Evolutionary conservation across 2,888 invertebrate genomes (phyloP).

Genomic region (Mesoligia furuncula): DNA sequence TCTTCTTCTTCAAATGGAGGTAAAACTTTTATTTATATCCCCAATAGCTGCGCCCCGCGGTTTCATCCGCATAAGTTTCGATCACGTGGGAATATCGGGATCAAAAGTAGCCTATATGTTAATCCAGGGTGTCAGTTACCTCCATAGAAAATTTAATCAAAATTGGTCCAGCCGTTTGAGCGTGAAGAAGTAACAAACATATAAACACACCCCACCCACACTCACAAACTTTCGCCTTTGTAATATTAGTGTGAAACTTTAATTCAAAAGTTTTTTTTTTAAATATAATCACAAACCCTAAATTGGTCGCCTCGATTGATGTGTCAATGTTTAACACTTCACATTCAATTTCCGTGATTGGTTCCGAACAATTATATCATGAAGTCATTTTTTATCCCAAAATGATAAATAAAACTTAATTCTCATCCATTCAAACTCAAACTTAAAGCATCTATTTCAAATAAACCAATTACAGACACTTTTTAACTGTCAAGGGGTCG

Average conservation of each 20-base stretch:
- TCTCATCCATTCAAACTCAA: not conserved
- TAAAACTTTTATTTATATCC: not conserved
- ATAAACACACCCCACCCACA: too few relatives aligned
- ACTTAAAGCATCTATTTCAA: not conserved
- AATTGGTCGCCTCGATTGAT: slow-evolving; percentile 22
- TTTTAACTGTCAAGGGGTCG: not conserved
- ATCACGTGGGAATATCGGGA: too few relatives aligned
- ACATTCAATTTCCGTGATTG: slow-evolving; percentile 32
- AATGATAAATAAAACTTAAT: not conserved
- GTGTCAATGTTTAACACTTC: slow-evolving; percentile 31
- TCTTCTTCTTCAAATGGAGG: not conserved
- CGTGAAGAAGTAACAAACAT: too few relatives aligned
- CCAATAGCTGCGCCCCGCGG: too few relatives aligned
- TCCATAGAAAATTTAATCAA: too few relatives aligned
- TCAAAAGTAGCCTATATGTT: too few relatives aligned
- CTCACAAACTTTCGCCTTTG: too few relatives aligned
- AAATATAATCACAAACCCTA: not conserved
- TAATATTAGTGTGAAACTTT: not conserved
- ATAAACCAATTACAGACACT: not conserved
- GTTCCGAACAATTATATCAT: slow-evolving; percentile 38
- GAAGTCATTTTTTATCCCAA: not conserved
- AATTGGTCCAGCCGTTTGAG: too few relatives aligned
- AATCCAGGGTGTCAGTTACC: too few relatives aligned
- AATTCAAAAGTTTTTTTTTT: not conserved
- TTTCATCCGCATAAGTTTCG: too few relatives aligned